phyloP scores from a whole-genome alignment of 2,113 vertebrate species.

The Echinops telfairi region DNA sequence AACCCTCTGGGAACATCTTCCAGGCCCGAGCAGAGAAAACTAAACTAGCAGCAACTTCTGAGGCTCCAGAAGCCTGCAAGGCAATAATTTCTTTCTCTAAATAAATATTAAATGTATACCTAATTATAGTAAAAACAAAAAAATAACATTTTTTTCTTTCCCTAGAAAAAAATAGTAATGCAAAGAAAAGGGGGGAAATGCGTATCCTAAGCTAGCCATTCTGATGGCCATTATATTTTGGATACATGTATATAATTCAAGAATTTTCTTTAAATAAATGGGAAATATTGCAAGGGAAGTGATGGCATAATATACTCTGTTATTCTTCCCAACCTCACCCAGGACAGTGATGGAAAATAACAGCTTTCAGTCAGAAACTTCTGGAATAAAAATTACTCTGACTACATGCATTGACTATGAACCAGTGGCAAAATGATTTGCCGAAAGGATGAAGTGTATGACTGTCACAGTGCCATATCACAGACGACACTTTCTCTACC shows the following conservation, averaged over 20 bases:
- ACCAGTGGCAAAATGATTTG: background rate
- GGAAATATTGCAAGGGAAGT: background rate
- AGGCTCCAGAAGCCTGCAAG: background rate
- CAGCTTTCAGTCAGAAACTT: background rate
- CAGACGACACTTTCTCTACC: background rate
- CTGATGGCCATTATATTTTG: background rate
- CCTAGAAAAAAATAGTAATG: background rate
- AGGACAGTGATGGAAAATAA: background rate
- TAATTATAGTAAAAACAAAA: conserved; percentile 32
- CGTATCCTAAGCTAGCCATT: background rate
- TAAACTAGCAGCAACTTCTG: background rate
- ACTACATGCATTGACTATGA: too few relatives aligned
- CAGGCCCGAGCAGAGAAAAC: background rate
- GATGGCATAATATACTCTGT: background rate
- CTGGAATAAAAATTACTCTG: conserved; percentile 18
- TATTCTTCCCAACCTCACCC: background rate
- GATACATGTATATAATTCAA: background rate
- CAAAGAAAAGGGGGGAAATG: background rate
- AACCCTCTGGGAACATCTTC: background rate
- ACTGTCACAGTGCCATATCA: background rate
- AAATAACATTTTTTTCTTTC: background rate
- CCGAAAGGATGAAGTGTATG: background rate
- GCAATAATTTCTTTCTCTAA: background rate
- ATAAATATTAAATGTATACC: conserved; percentile 45
- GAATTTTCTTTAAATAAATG: background rate